Percentiles rank a stretch among this genome's conserved stretches.
phyloP scores from a whole-genome alignment of 2,888 invertebrate genomes.

The Stenichneumon culpator region DNA sequence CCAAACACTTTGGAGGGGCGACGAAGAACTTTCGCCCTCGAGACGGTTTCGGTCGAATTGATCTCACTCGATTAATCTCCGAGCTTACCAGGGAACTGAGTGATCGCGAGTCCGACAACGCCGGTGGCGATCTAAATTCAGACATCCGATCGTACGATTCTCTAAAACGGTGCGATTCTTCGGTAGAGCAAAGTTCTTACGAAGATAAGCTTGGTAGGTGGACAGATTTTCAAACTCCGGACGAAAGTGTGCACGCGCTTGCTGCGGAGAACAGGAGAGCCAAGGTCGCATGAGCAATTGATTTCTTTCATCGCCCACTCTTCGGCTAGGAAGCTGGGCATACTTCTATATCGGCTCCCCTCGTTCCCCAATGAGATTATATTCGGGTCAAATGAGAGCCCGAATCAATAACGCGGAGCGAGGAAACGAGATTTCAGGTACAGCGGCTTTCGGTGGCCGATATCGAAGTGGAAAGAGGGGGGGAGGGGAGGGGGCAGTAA shows the following conservation, averaged over 20 bases:
- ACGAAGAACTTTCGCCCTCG: constrained; percentile 14
- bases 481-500: too few species aligned
- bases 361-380: constrained; percentile 43
- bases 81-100: background rate
- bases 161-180: background rate
- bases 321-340: background rate
- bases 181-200: background rate
- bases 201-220: background rate
- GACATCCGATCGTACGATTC: background rate
- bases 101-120: background rate
- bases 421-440: constrained; percentile 78
- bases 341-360: constrained; percentile 31
- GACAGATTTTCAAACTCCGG: background rate
- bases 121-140: background rate
- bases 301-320: background rate
- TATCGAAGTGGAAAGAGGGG: constrained; percentile 52
- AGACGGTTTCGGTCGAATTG: background rate
- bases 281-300: background rate
- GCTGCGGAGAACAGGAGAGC: background rate
- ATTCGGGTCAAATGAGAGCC: constrained; percentile 70
- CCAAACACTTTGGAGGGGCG: background rate
- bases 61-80: constrained; percentile 13
- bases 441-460: constrained; percentile 58
- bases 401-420: constrained; percentile 74
- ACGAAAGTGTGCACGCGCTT: constrained; percentile 4